Conservation (phyloP, 2,888 invertebrate species). For the Sylvicola cinctus region DNA sequence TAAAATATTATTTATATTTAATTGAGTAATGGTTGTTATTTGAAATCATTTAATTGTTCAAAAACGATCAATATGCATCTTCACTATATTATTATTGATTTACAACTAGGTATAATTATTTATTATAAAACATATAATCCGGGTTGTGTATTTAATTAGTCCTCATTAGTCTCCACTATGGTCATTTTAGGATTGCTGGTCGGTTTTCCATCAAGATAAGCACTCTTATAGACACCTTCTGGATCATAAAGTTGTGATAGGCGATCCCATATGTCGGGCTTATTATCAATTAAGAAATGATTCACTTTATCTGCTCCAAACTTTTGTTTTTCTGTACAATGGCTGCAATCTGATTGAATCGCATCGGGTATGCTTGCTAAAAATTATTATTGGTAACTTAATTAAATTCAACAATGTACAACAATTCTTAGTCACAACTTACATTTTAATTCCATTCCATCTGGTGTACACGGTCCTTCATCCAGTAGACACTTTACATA, state of each 20-base stretch:
- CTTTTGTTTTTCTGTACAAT: conserved; percentile 43
- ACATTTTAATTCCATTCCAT: conserved; percentile 51
- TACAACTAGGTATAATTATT: too few species aligned
- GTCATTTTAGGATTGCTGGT: too few species aligned
- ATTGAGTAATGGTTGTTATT: too few species aligned
- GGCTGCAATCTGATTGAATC: conserved; percentile 41
- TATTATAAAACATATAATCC: too few species aligned
- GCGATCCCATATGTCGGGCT: conserved; percentile 33
- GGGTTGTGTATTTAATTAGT: too few species aligned
- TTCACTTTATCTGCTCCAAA: conserved; percentile 42
- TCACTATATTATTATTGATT: too few species aligned
- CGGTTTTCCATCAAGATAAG: conserved; percentile 32
- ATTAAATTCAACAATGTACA: conserved; percentile 5
- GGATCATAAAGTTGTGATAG: conserved; percentile 39
- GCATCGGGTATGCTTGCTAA: conserved; percentile 50
- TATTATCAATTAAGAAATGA: conserved; percentile 25
- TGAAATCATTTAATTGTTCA: too few species aligned
- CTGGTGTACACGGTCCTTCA: conserved; percentile 41
- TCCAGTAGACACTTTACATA: conserved; percentile 45
- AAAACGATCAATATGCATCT: too few species aligned
- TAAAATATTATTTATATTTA: too few species aligned
- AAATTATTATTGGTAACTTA: conserved; percentile 3
- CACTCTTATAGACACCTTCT: conserved; percentile 35
- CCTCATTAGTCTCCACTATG: too few species aligned
- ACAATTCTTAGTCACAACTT: conserved; percentile 16